A percentile compares a stretch with the other conserved stretches of the same genome.
phyloP scores from a whole-genome alignment of 2,113 vertebrate species.

The Atherinomorus stipes region DNA sequence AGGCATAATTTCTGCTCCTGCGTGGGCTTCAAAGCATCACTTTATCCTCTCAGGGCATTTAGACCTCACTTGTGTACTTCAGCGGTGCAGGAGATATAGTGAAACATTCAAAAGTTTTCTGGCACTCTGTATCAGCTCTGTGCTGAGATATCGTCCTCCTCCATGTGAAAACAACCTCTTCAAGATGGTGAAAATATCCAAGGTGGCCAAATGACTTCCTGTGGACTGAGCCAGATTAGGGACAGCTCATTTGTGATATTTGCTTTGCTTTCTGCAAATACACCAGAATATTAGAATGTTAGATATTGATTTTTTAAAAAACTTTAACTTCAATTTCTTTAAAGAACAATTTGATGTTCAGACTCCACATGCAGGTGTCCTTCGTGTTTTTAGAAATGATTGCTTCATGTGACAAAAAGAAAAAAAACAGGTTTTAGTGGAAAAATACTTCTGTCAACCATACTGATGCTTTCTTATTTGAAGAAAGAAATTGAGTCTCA shows the following conservation, averaged over 20 bases:
- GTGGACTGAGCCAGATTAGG: not conserved
- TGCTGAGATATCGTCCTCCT: constrained; percentile 22
- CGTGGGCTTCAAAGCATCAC: constrained; percentile 39
- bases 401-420: constrained; percentile 12
- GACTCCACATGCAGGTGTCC: constrained; percentile 18
- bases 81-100: constrained; percentile 10
- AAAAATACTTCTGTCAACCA: constrained; percentile 35
- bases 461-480: constrained; percentile 83
- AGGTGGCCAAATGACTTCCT: constrained; percentile 13
- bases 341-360: constrained; percentile 29
- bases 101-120: constrained; percentile 33
- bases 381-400: not conserved
- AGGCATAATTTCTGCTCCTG: constrained; percentile 28
- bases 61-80: constrained; percentile 24
- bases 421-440: constrained; percentile 25
- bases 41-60: constrained; percentile 23
- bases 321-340: not conserved
- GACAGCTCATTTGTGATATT: constrained; percentile 28
- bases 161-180: constrained; percentile 7
- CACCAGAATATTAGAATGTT: not conserved
- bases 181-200: constrained; percentile 20
- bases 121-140: not conserved
- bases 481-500: constrained; percentile 91
- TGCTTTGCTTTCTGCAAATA: constrained; percentile 24
- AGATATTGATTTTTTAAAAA: not conserved